Percentiles rank a stretch among this genome's conserved stretches.
Conservation (phyloP, 37 sponge, comb jelly and placozoan genomes). For the Axinella damicornis region DNA sequence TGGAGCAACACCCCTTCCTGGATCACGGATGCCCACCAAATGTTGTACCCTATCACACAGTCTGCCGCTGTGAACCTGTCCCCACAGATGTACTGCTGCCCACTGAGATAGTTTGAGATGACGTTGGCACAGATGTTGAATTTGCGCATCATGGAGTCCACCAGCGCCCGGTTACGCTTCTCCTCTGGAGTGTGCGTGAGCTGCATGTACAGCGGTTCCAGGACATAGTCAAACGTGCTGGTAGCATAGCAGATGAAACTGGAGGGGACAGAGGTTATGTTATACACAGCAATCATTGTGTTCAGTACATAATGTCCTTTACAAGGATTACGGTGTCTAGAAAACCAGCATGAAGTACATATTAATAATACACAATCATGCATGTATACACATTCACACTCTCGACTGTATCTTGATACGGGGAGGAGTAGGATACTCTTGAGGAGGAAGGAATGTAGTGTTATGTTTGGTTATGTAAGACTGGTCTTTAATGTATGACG, state of each 20-base stretch:
- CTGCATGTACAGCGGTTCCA: slow-evolving; percentile 83
- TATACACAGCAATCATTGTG: too few relatives aligned
- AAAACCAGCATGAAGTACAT: too few relatives aligned
- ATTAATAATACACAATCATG: too few relatives aligned
- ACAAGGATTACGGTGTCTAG: too few relatives aligned
- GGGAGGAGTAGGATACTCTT: too few relatives aligned
- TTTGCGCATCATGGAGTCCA: slow-evolving; percentile 56
- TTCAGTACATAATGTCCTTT: too few relatives aligned
- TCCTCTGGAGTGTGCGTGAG: slow-evolving; percentile 74
- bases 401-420: too few relatives aligned
- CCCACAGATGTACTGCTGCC: slow-evolving; percentile 62
- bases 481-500: too few relatives aligned
- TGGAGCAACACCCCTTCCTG: slow-evolving; percentile 51
- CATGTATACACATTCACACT: too few relatives aligned
- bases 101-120: slow-evolving; percentile 54
- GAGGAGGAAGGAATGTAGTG: too few relatives aligned
- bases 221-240: slow-evolving; percentile 59
- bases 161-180: slow-evolving; percentile 57
- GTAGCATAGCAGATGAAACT: slow-evolving; percentile 71
- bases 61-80: slow-evolving; percentile 74
- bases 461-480: too few relatives aligned
- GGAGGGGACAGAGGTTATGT: slow-evolving; percentile 6
- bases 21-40: slow-evolving; percentile 76
- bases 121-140: slow-evolving; percentile 60
- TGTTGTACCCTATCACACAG: slow-evolving; percentile 73